Evolutionary conservation across 1,140 invertebrate genomes (phyloP).

Genomic region (Drosophila arawakana): DNA sequence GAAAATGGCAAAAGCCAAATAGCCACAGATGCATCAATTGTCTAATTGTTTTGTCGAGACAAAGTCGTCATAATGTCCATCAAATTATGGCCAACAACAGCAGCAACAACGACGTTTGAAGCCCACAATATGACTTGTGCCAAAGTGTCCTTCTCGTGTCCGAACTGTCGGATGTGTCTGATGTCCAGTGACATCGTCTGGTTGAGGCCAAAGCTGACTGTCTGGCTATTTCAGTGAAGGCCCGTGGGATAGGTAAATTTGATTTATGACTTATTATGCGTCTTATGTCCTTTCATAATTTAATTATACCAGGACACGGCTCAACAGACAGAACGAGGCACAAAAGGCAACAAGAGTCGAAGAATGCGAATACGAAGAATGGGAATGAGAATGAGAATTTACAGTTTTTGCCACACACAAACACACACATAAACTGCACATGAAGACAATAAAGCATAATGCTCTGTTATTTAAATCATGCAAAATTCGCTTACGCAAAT

Average conservation of each 20-base stretch:
- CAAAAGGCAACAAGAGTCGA: conserved; percentile 14
- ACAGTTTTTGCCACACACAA: conserved; percentile 50
- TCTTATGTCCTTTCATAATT: conserved; percentile 84
- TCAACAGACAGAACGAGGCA: conserved; percentile 43
- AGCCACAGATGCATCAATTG: conserved; percentile 78
- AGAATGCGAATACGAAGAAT: conserved; percentile 10
- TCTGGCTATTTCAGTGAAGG: conserved; percentile 27
- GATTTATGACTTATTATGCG: conserved; percentile 84
- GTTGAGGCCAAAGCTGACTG: conserved; percentile 9
- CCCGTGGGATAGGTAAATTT: conserved; percentile 83
- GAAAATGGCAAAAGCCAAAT: conserved; percentile 52
- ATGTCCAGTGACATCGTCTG: conserved; percentile 12
- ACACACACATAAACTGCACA: neutral
- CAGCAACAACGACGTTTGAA: neutral
- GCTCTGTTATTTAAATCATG: conserved; percentile 77
- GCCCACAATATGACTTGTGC: conserved; percentile 6
- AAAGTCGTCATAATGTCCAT: conserved; percentile 78
- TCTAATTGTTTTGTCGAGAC: conserved; percentile 80
- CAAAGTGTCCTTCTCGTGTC: conserved; percentile 18
- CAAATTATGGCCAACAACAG: conserved; percentile 41
- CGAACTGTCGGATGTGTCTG: conserved; percentile 24
- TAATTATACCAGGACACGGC: conserved; percentile 78
- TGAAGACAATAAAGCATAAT: conserved; percentile 52
- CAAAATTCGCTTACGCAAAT: conserved; percentile 78
- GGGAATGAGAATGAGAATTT: conserved; percentile 10